A percentile compares a stretch with the other conserved stretches of the same genome.
Evolutionary conservation across 2,113 vertebrate species (phyloP).

Genomic region (Trematomus loennbergii): DNA sequence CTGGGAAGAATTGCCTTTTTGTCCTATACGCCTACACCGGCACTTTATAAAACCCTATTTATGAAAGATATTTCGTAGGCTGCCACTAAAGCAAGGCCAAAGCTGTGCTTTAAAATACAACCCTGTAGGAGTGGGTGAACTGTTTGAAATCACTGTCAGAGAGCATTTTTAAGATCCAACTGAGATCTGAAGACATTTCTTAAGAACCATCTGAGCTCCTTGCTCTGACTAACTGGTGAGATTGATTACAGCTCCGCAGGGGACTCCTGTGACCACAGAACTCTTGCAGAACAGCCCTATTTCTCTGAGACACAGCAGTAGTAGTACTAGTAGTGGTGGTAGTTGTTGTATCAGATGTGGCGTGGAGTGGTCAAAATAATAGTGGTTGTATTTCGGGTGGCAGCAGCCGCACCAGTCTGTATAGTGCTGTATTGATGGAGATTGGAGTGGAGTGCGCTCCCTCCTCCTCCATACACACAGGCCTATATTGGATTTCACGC

Average conservation of each 20-base stretch:
- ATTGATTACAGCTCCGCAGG: slow-evolving; percentile 36
- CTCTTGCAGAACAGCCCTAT: background rate
- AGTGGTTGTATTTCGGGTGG: slow-evolving; percentile 62
- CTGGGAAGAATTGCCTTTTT: slow-evolving; percentile 18
- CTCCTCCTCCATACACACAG: slow-evolving; percentile 62
- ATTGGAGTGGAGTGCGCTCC: slow-evolving; percentile 73
- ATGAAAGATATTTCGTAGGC: slow-evolving; percentile 32
- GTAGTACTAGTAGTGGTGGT: slow-evolving; percentile 4
- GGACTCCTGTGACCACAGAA: slow-evolving; percentile 26
- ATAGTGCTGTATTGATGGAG: slow-evolving; percentile 77
- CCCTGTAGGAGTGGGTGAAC: slow-evolving; percentile 18
- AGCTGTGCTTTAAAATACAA: slow-evolving; percentile 20
- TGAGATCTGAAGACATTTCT: slow-evolving; percentile 25
- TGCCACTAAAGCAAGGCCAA: slow-evolving; percentile 35
- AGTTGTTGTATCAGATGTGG: slow-evolving; percentile 50
- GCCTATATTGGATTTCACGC: slow-evolving; percentile 80
- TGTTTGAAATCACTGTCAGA: slow-evolving; percentile 30
- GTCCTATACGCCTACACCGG: slow-evolving; percentile 39
- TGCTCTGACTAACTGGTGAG: slow-evolving; percentile 41
- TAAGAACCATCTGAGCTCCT: slow-evolving; percentile 10
- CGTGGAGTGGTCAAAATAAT: slow-evolving; percentile 64
- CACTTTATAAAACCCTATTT: slow-evolving; percentile 47
- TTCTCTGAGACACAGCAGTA: slow-evolving; percentile 31
- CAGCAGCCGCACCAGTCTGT: slow-evolving; percentile 65
- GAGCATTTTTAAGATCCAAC: slow-evolving; percentile 40